Evolutionary conservation across 2,797 vertebrate species (phyloP).

Genomic region (Thamnophis elegans): DNA sequence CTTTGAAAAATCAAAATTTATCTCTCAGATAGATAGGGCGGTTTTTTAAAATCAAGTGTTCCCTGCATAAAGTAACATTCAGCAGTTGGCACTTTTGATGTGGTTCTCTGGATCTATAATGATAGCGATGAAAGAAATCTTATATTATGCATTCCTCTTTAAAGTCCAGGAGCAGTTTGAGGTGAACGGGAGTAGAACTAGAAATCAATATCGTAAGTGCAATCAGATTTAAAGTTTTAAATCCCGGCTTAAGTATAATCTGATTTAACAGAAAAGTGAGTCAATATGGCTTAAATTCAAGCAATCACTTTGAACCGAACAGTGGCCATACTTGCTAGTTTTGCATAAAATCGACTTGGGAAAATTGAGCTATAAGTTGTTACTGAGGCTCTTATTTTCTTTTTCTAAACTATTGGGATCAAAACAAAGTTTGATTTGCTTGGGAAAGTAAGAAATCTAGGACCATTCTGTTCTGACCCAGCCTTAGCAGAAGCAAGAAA

Average conservation of each 20-base stretch:
- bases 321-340: neutral
- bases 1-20: neutral
- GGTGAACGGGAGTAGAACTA: neutral
- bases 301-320: neutral
- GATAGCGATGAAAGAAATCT: neutral
- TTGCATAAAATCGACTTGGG: neutral
- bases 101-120: neutral
- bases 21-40: neutral
- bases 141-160: neutral
- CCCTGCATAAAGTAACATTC: neutral
- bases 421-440: neutral
- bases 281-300: neutral
- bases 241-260: neutral
- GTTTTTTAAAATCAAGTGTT: neutral
- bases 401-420: neutral
- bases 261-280: neutral
- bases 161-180: neutral
- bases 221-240: neutral
- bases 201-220: neutral
- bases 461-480: too few species aligned
- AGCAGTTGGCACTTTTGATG: neutral
- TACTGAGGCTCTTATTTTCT: neutral
- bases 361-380: fast-evolving
- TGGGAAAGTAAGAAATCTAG: neutral
- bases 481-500: too few species aligned